Evolutionary conservation across 2,113 vertebrate species (phyloP), one percentile per base, ranked within the genome.

Genomic region (Clarias gariepinus): DNA sequence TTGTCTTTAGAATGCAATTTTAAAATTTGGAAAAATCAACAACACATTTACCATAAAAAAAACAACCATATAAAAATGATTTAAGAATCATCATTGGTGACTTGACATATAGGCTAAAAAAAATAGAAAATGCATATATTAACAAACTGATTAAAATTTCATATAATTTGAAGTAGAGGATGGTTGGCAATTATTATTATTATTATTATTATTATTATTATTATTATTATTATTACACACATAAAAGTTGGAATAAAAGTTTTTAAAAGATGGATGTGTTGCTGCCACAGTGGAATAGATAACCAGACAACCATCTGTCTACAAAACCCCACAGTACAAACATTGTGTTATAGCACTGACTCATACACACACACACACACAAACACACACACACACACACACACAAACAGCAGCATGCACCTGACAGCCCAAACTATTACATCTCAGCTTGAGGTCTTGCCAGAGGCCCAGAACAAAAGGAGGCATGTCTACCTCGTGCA

Each of bases 311-410:
- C 94, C 94, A 95, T 95, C 94, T 95, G 95, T 94, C 94, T 91
- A 90, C 91, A 90, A 90, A 85, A 87, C 92, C 89, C 91, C 94
- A 94, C 92, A 94, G 92, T 92, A 94, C 93, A 94, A 95, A 94
- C 94, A 94, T 91, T 95, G 94, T 95, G 91, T 90, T 85, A 83
- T 87, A 90, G 63, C 82, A 89, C 85, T 88, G 85, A 88, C 86
- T 74, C 81, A 53, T 3, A 76, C 41, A 76, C 71, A 47, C 3
- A 23, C 68, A 71, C 69, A 41, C 68, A 66, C 82, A 58, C 80
- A 81, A 30, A 71, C 69, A 21, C 69, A 66, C 80, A 58, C 80
- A 81, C 79, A 68, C 63, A 64, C 82, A 58, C 81, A 81, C 58
- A 36, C 83, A 68, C 82, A 82, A 79, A 68, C 63, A 81, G 47